A percentile compares a stretch with the other conserved stretches of the same genome.
phyloP scores from a whole-genome alignment of 2,113 vertebrate genomes.

The Panurus biarmicus region DNA sequence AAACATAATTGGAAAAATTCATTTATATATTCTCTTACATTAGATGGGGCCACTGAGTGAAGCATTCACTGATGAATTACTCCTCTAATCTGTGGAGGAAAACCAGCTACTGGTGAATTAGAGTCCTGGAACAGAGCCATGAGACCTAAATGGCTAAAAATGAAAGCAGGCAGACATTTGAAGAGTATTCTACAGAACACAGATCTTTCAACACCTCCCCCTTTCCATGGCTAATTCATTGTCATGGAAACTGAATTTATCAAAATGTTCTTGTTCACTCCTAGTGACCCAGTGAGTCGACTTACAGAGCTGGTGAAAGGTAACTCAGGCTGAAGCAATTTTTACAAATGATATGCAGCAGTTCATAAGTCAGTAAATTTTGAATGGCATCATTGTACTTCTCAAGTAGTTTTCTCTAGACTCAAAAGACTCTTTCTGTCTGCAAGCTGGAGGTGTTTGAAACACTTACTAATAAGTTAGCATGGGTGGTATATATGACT shows the following conservation, averaged over 20 bases:
- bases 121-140: conserved; percentile 72
- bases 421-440: conserved; percentile 48
- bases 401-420: conserved; percentile 42
- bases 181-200: conserved; percentile 71
- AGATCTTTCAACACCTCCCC: conserved; percentile 71
- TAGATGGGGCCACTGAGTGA: conserved; percentile 70
- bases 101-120: conserved; percentile 74
- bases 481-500: not conserved
- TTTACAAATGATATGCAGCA: conserved; percentile 66
- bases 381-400: conserved; percentile 60
- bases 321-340: conserved; percentile 65
- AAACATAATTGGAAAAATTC: conserved; percentile 67
- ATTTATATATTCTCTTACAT: conserved; percentile 69
- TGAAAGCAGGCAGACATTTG: conserved; percentile 75
- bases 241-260: conserved; percentile 82
- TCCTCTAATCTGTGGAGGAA: conserved; percentile 73
- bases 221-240: conserved; percentile 74
- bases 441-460: conserved; percentile 49
- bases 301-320: conserved; percentile 69
- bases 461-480: conserved; percentile 34
- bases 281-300: conserved; percentile 70
- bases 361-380: conserved; percentile 64
- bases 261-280: conserved; percentile 73
- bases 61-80: conserved; percentile 76
- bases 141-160: conserved; percentile 77